phyloP scores from a whole-genome alignment of 2,888 invertebrate genomes.

The Tineola bisselliella region DNA sequence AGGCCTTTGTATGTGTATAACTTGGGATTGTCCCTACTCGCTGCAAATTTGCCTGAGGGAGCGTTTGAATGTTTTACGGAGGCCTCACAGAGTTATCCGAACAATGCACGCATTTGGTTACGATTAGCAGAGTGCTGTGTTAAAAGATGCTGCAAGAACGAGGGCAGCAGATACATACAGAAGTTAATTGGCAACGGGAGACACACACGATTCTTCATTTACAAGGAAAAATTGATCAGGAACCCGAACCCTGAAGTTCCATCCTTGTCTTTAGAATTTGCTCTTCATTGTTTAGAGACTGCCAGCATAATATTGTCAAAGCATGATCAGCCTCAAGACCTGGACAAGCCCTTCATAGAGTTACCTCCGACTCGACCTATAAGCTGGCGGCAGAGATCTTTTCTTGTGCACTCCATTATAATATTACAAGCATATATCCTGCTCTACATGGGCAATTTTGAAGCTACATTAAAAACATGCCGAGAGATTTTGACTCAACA shows the following conservation, averaged over 20 bases:
- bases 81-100: constrained; percentile 84
- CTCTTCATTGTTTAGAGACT: constrained; percentile 86
- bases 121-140: constrained; percentile 94
- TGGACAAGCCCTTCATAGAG: constrained; percentile 40
- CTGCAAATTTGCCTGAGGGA: constrained; percentile 80
- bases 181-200: constrained; percentile 56
- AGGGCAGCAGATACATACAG: constrained; percentile 50
- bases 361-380: constrained; percentile 73
- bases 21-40: constrained; percentile 83
- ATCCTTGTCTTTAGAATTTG: constrained; percentile 89
- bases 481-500: constrained; percentile 77
- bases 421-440: constrained; percentile 86
- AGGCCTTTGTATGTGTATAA: constrained; percentile 80
- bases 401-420: constrained; percentile 73
- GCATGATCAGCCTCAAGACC: constrained; percentile 49
- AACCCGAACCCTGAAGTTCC: constrained; percentile 69
- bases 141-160: constrained; percentile 70
- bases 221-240: constrained; percentile 46
- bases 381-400: constrained; percentile 68
- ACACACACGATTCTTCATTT: constrained; percentile 40
- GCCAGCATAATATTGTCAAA: constrained; percentile 77
- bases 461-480: constrained; percentile 81
- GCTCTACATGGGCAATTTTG: constrained; percentile 84
- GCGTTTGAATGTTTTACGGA: constrained; percentile 93
- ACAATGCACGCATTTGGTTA: constrained; percentile 91